Conservation (phyloP, 2,797 vertebrate species). For the Pterois miles region DNA sequence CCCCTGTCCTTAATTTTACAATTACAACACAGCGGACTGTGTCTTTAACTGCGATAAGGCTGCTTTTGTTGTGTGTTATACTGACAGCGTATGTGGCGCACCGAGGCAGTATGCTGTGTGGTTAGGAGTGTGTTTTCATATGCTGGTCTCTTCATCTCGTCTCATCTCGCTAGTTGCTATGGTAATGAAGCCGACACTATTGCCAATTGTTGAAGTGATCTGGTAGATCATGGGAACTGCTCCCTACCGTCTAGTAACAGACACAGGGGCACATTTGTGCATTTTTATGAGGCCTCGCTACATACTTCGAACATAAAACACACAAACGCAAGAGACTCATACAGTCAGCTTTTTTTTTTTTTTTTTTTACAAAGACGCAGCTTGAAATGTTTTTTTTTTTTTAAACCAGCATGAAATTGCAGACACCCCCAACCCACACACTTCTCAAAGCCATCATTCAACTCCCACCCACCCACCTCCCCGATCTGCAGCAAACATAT, state of each 20-base stretch:
- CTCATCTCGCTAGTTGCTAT: slow-evolving; percentile 82
- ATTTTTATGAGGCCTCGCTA: slow-evolving; percentile 45
- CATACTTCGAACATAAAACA: slow-evolving; percentile 22
- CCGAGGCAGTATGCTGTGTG: slow-evolving; percentile 48
- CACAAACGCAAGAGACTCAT: slow-evolving; percentile 19
- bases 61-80: slow-evolving; percentile 43
- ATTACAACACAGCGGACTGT: neutral
- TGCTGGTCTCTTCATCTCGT: slow-evolving; percentile 67
- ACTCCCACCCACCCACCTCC: slow-evolving; percentile 77
- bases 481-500: slow-evolving; percentile 75
- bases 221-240: slow-evolving; percentile 70
- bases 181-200: slow-evolving; percentile 81
- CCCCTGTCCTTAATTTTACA: slow-evolving; percentile 5
- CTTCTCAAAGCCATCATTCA: slow-evolving; percentile 81
- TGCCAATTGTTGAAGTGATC: slow-evolving; percentile 81
- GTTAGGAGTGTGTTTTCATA: slow-evolving; percentile 60
- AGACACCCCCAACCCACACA: slow-evolving; percentile 84
- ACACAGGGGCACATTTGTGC: slow-evolving; percentile 52
- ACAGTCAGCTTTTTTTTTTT: slow-evolving; percentile 40
- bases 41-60: slow-evolving; percentile 14
- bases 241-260: slow-evolving; percentile 60
- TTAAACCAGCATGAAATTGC: slow-evolving; percentile 70
- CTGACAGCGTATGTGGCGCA: slow-evolving; percentile 45
- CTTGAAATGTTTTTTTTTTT: slow-evolving; percentile 57
- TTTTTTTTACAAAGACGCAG: slow-evolving; percentile 56